These are phyloP conservation scores for Fistularia commersonii DNA, from an alignment of 2,797 vertebrate species.

Conservation along the genomic window DNA sequence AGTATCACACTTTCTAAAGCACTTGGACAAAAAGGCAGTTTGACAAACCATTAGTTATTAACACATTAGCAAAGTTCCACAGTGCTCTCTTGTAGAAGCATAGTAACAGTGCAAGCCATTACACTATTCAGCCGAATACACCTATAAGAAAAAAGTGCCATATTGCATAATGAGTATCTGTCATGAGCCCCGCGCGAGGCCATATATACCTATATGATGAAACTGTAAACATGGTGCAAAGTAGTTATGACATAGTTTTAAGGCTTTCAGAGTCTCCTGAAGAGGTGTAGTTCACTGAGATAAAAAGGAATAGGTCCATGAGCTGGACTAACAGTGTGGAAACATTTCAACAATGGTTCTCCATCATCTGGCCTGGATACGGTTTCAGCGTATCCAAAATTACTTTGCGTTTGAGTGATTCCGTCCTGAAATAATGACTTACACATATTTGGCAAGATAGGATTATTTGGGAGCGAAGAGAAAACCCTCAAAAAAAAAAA, in stretches of 20 bases:
- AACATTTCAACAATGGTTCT: conserved; percentile 32
- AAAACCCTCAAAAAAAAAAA: not conserved
- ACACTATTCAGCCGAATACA: conserved; percentile 68
- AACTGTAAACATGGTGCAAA: conserved; percentile 78
- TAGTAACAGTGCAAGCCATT: conserved; percentile 70
- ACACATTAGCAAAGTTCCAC: conserved; percentile 67
- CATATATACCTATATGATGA: conserved; percentile 60
- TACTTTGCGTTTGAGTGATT: no score
- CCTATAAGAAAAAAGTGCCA: conserved; percentile 76
- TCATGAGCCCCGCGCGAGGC: conserved; percentile 36
- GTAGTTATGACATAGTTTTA: conserved; percentile 75
- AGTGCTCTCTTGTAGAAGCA: conserved; percentile 67
- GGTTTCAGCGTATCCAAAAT: no score
- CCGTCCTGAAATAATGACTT: conserved; percentile 14
- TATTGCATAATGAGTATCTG: conserved; percentile 78
- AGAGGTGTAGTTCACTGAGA: conserved; percentile 75
- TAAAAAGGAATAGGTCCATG: conserved; percentile 61
- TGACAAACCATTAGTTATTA: conserved; percentile 61
- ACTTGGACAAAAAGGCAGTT: conserved; percentile 69
- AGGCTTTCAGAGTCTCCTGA: conserved; percentile 81
- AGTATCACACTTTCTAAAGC: conserved; percentile 63
- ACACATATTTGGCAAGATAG: conserved; percentile 1
- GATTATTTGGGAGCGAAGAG: not conserved
- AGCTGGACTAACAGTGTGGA: conserved; percentile 57
- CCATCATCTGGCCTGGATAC: no score